Evolutionary conservation across 2,113 vertebrate species (phyloP).

Genomic region (Elephantulus edwardii): DNA sequence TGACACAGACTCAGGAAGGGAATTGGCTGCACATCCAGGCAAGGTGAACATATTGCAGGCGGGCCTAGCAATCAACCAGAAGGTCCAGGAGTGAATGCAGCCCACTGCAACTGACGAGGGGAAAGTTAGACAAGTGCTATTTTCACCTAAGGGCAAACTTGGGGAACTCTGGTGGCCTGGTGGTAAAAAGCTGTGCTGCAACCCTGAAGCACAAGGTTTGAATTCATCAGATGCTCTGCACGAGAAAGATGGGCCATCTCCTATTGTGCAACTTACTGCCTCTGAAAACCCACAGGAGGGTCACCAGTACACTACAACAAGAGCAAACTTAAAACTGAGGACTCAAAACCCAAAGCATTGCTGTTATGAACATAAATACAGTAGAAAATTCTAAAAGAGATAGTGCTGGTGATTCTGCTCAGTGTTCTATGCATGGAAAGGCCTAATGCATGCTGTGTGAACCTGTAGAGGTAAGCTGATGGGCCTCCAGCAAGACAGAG

Average conservation of each 20-base stretch:
- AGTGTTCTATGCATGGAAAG: neutral
- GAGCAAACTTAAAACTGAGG: neutral
- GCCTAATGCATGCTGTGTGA: neutral
- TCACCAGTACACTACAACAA: no score
- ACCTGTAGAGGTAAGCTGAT: neutral
- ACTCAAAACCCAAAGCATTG: neutral
- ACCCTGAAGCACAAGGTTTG: no score
- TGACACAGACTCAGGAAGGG: neutral
- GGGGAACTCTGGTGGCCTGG: no score
- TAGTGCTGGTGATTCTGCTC: neutral
- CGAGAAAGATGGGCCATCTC: no score
- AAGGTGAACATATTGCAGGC: neutral
- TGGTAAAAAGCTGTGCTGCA: no score
- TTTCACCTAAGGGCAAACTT: neutral
- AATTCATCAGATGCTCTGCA: no score
- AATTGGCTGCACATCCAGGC: neutral
- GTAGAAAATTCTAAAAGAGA: neutral
- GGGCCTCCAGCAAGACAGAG: neutral
- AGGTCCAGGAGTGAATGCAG: neutral
- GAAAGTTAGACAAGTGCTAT: neutral
- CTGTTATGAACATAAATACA: neutral
- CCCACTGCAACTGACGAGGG: neutral
- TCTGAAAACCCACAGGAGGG: no score
- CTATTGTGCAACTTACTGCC: no score
- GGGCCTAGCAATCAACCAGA: neutral